These are phyloP conservation scores for Diuraphis noxia DNA, from an alignment of 1,140 invertebrate species.

Conservation along the genomic window DNA sequence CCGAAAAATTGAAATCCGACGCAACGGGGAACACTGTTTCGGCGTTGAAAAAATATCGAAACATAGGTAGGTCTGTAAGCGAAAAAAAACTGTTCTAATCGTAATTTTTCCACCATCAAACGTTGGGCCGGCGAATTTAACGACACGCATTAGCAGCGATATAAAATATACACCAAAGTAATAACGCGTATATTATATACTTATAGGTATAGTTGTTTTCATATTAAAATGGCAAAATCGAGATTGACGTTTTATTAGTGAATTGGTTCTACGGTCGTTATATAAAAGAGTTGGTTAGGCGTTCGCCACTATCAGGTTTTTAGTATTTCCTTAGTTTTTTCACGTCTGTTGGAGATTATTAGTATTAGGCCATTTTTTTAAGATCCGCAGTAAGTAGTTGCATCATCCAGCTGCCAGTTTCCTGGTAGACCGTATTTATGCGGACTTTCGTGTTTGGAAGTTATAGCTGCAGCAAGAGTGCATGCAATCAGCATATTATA, in stretches of 20 bases:
- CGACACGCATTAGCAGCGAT: not conserved
- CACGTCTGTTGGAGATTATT: too few species aligned
- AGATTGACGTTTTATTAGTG: not conserved
- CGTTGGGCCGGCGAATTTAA: too few species aligned
- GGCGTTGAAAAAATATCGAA: not conserved
- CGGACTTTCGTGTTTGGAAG: too few species aligned
- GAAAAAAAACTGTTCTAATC: not conserved
- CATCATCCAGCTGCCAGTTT: not conserved
- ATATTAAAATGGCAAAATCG: not conserved
- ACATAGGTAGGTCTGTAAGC: not conserved
- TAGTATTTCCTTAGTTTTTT: rapidly evolving
- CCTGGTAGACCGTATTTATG: not conserved
- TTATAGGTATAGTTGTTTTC: not conserved
- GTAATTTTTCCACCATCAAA: not conserved
- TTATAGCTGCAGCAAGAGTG: too few species aligned
- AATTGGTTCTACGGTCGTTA: not conserved
- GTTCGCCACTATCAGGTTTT: not conserved
- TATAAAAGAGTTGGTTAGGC: not conserved
- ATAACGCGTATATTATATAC: not conserved
- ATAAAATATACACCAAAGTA: not conserved
- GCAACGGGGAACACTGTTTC: not conserved
- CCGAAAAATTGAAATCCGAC: not conserved
- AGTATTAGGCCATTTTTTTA: not conserved
- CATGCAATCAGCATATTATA: not conserved
- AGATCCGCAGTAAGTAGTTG: not conserved